phyloP scores from a whole-genome alignment of 37 sponge, comb jelly and placozoan species.

The Theonella swinhoei region DNA sequence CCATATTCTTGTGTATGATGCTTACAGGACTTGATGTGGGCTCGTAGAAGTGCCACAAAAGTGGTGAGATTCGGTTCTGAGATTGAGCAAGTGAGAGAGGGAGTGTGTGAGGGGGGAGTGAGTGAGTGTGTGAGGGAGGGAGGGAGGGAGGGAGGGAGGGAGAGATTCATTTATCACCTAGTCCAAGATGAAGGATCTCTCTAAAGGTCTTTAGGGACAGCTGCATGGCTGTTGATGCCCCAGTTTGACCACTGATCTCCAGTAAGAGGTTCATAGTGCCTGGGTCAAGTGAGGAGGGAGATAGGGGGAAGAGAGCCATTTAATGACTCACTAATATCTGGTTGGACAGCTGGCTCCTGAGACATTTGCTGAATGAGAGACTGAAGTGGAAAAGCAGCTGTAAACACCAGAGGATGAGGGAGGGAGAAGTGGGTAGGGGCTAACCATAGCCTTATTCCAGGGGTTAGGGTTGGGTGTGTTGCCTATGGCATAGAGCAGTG shows the following conservation, averaged over 20 bases:
- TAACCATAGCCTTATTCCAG: neutral
- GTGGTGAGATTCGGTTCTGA: slow-evolving; percentile 58
- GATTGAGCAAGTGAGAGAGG: neutral
- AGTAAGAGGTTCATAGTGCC: slow-evolving; percentile 51
- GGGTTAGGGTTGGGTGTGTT: neutral
- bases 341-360: slow-evolving; percentile 31
- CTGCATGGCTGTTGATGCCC: neutral
- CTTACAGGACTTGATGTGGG: neutral
- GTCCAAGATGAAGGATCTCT: slow-evolving; percentile 53
- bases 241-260: neutral
- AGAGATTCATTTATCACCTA: slow-evolving; percentile 29
- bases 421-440: neutral
- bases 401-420: neutral
- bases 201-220: slow-evolving; percentile 27
- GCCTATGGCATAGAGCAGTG: neutral
- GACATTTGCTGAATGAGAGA: slow-evolving; percentile 43
- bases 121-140: too few species aligned
- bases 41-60: slow-evolving; percentile 20
- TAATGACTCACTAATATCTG: slow-evolving; percentile 59
- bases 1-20: neutral
- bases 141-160: neutral
- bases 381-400: slow-evolving; percentile 23
- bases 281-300: neutral
- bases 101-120: neutral
- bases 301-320: neutral